A percentile compares a stretch with the other conserved stretches of the same genome.
Evolutionary conservation across 1,140 invertebrate genomes (phyloP).

Genomic region (Leptestheria dahalacensis): DNA sequence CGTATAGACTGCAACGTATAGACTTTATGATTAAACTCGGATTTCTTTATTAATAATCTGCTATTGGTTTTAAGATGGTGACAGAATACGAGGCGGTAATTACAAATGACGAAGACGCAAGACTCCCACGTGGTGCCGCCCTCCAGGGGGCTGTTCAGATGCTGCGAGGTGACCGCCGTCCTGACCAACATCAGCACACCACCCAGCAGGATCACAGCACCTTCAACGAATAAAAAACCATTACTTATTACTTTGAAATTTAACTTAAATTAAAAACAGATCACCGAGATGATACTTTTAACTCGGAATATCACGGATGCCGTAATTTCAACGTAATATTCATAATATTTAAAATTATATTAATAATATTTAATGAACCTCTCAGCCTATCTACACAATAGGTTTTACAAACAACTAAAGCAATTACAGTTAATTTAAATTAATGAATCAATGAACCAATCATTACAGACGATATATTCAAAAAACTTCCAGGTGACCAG

Average conservation of each 20-base stretch:
- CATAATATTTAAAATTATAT: background rate
- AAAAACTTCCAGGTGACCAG: constrained; percentile 53
- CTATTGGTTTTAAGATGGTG: background rate
- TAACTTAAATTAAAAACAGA: too few species aligned
- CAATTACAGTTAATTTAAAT: too few species aligned
- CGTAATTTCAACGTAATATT: too few species aligned
- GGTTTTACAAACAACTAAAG: background rate
- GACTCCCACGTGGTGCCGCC: constrained; percentile 58
- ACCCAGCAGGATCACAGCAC: constrained; percentile 47
- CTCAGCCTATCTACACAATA: background rate
- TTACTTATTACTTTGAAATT: too few species aligned
- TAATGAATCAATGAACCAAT: too few species aligned
- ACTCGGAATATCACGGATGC: too few species aligned
- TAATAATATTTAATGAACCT: too few species aligned
- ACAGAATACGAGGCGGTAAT: too few species aligned
- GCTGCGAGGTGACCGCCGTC: constrained; percentile 28
- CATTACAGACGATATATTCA: constrained; percentile 55
- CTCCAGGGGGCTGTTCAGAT: constrained; percentile 31
- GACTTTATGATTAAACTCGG: background rate
- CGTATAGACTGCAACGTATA: constrained; percentile 48
- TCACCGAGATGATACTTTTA: too few species aligned
- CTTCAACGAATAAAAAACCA: too few species aligned
- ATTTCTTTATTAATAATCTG: background rate
- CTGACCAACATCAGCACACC: constrained; percentile 49
- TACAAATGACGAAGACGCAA: constrained; percentile 48